Evolutionary conservation across 2,113 vertebrate species (phyloP), one percentile per base, ranked within the genome.

Genomic region (Tyrannus savana): DNA sequence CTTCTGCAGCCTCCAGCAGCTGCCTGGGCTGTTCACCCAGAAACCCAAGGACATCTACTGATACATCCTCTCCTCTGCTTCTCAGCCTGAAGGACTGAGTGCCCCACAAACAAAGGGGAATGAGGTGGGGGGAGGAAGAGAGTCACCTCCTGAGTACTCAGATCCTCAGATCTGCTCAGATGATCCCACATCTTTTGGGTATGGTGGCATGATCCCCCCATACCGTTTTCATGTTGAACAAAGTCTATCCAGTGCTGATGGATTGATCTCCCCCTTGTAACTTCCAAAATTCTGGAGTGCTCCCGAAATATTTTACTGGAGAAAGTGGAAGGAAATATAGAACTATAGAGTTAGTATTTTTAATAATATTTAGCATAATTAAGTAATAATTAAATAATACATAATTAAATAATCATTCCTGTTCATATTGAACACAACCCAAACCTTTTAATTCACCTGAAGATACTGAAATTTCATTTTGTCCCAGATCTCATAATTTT

Each of bases 61-160:
- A 17, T 5, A 8, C 0, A 2, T 46, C 62, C 25, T 62, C 33
- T 64, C 24, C n/a, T 75, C 42, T 0, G 3, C 37, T 44, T 13
- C 74, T 68, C 2, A 0, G 5, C 39, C 44, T n/a, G 11, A 72
- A 81, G 35, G 9, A 19, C 72, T 27, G 3, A 0, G 14, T 35
- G 68, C 6, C 33, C 25, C 46, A 44, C 28, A 31, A 14, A 60
- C 44, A 28, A 84, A 60, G 56, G 37, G 44, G 17, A 39, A 37
- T 27, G 80, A 42, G 25, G 37, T 9, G 17, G 9, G 3, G 4
- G 3, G 1, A 64, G 16, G 28, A 80, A 66, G 59, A 64, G 14
- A 80, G 19, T 58, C 27, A 58, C 3, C 17, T 41, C 22, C 50
- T 3, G 6, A 47, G 7, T 28, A 39, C 10, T 4, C 64, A 77